Conservation (phyloP, 2,113 vertebrate genomes). For the Takifugu flavidus region DNA sequence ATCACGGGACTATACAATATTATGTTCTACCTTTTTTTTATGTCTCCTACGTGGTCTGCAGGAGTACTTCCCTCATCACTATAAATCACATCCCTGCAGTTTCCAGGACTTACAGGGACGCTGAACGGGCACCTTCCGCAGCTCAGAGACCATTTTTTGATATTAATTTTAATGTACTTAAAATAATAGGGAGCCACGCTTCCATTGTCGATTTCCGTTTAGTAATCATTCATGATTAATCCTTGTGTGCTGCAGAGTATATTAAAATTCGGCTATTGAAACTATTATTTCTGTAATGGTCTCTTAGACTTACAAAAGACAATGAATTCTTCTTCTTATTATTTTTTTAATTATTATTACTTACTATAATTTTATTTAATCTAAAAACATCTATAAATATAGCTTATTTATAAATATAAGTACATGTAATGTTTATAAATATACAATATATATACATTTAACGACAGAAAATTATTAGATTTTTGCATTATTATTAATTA, state of each 20-base stretch:
- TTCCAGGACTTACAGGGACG: slow-evolving; percentile 70
- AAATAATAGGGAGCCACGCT: slow-evolving; percentile 26
- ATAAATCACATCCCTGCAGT: slow-evolving; percentile 81
- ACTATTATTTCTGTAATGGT: background rate
- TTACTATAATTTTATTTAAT: too few relatives aligned
- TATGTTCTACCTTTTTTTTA: slow-evolving; percentile 67
- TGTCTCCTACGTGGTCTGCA: slow-evolving; percentile 69
- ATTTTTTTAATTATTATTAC: background rate
- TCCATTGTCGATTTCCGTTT: slow-evolving; percentile 29
- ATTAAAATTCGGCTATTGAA: slow-evolving; percentile 11
- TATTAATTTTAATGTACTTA: slow-evolving; percentile 61
- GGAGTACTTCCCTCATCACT: slow-evolving; percentile 61
- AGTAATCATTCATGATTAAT: slow-evolving; percentile 32
- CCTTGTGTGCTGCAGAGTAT: slow-evolving; percentile 15
- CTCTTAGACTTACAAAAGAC: background rate
- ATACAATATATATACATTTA: too few relatives aligned
- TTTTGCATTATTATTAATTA: too few relatives aligned
- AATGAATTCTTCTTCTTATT: background rate
- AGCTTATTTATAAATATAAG: too few relatives aligned
- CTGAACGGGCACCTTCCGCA: slow-evolving; percentile 44
- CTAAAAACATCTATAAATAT: too few relatives aligned
- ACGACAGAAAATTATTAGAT: too few relatives aligned
- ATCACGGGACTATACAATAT: slow-evolving; percentile 73
- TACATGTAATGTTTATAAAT: too few relatives aligned
- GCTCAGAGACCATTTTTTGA: slow-evolving; percentile 44